A percentile compares a stretch with the other conserved stretches of the same genome.
Evolutionary conservation across 2,888 invertebrate genomes (phyloP).

Genomic region (Conomelus anceps): DNA sequence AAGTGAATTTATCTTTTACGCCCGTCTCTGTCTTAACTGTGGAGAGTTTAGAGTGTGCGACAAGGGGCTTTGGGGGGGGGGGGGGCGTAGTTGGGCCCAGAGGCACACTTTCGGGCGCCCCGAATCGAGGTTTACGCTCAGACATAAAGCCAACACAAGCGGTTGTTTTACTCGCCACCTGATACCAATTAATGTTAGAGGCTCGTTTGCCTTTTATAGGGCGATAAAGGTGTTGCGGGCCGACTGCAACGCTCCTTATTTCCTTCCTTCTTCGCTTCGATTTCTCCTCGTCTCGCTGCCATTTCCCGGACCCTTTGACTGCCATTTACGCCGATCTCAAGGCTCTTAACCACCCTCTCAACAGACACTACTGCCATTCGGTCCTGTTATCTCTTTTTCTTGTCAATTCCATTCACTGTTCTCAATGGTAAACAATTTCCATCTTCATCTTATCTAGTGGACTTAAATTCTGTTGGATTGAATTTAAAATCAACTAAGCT

Average conservation of each 20-base stretch:
- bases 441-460: neutral
- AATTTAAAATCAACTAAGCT: neutral
- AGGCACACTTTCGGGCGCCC: slow-evolving; percentile 96
- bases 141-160: neutral
- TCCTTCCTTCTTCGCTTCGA: neutral
- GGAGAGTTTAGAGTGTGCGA: neutral
- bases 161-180: slow-evolving; percentile 31
- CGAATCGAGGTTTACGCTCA: slow-evolving; percentile 1
- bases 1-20: neutral
- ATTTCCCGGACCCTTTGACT: neutral
- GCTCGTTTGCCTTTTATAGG: slow-evolving; percentile 18
- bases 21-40: neutral
- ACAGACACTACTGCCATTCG: neutral
- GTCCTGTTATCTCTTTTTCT: neutral
- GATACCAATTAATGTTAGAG: slow-evolving; percentile 42
- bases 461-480: neutral
- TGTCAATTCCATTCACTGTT: neutral
- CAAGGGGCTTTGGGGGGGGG: neutral
- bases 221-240: slow-evolving; percentile 14
- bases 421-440: neutral
- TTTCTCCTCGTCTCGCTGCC: neutral
- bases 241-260: neutral
- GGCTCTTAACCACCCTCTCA: neutral
- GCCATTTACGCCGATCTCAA: slow-evolving; percentile 22
- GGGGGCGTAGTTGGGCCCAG: slow-evolving; percentile 33